A percentile compares a stretch with the other conserved stretches of the same genome.
Conservation (phyloP, 2,113 vertebrate genomes). For the Psittacus erithacus region DNA sequence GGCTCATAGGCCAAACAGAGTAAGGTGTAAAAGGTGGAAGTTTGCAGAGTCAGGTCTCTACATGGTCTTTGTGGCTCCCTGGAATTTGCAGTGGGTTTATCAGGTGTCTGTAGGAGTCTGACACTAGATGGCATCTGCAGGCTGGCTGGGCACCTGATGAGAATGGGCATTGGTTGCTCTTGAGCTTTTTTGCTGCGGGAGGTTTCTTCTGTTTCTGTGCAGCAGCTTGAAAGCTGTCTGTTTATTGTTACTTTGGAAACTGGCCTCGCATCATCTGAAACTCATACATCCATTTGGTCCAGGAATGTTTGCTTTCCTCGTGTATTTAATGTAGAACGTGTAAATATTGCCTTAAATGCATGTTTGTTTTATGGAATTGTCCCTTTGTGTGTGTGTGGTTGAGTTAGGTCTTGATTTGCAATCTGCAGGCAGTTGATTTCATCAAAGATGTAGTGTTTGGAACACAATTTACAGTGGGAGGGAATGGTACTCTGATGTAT, state of each 20-base stretch:
- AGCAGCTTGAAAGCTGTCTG: background rate
- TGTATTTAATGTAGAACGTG: background rate
- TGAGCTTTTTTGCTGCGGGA: background rate
- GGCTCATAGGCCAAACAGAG: background rate
- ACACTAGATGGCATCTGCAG: conserved; percentile 33
- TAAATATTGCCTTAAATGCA: background rate
- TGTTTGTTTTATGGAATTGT: background rate
- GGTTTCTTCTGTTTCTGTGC: background rate
- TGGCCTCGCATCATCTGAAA: background rate
- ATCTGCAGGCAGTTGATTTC: background rate
- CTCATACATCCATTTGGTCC: background rate
- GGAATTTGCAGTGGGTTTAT: background rate
- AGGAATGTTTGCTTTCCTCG: background rate
- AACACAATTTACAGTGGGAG: background rate
- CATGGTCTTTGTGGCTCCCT: background rate
- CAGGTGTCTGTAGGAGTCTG: background rate
- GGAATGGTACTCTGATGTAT: background rate
- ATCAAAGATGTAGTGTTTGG: background rate
- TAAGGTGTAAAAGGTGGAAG: background rate
- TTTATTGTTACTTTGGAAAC: fast-evolving
- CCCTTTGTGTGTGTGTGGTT: background rate
- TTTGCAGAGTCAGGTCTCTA: background rate
- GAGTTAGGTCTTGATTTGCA: background rate
- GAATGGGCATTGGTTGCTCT: background rate
- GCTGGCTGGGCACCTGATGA: background rate